phyloP scores from a whole-genome alignment of 2,113 vertebrate genomes.

The Sclerurus mexicanus region DNA sequence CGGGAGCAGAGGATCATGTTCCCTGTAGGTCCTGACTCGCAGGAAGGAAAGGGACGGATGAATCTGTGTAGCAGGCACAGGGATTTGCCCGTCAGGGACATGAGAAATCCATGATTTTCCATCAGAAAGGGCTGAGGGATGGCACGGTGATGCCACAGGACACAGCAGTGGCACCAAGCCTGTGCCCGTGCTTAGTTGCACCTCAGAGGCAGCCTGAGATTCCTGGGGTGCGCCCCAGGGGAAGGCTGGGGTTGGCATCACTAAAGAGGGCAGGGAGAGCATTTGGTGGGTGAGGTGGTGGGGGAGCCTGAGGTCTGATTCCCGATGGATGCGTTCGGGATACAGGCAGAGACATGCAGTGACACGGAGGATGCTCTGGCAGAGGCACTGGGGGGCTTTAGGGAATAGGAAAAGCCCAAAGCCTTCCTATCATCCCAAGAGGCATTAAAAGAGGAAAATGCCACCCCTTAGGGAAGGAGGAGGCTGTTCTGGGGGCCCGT shows the following conservation, averaged over 20 bases:
- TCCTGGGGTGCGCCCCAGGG: background rate
- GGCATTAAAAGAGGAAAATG: background rate
- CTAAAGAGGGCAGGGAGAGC: background rate
- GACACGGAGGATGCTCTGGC: background rate
- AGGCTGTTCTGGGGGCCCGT: background rate
- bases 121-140: accelerated
- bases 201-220: background rate
- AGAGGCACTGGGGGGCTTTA: background rate
- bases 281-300: background rate
- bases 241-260: background rate
- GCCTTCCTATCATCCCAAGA: accelerated
- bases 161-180: accelerated
- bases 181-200: accelerated
- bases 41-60: background rate
- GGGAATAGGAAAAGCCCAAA: background rate
- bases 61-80: background rate
- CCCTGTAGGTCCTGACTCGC: background rate
- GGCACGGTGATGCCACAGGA: background rate
- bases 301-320: background rate
- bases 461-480: background rate
- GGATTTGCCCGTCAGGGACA: accelerated
- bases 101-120: accelerated
- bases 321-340: accelerated
- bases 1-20: background rate
- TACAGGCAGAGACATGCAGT: accelerated